Evolutionary conservation across 2,888 invertebrate species (phyloP).

Genomic region (Steinernema hermaphroditum): DNA sequence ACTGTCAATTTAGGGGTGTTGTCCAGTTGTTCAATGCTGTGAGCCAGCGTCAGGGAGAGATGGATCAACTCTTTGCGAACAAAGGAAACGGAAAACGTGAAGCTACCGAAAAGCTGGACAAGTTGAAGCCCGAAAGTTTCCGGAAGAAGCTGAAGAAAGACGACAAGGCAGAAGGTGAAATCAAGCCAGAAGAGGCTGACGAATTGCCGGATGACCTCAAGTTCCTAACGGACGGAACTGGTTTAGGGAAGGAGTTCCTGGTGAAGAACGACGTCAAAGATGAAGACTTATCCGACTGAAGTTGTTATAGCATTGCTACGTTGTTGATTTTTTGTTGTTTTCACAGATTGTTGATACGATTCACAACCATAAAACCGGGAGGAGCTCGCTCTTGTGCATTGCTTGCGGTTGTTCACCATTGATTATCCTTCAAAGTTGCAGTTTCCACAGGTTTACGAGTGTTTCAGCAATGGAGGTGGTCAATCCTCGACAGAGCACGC

Average conservation of each 20-base stretch:
- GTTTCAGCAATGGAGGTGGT: neutral
- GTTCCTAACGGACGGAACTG: neutral
- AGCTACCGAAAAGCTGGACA: neutral
- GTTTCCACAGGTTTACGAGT: too few relatives aligned
- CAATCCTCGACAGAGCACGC: neutral
- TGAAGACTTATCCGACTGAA: neutral
- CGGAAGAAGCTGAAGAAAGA: conserved; percentile 17
- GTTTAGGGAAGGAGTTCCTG: neutral
- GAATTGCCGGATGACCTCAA: conserved; percentile 11
- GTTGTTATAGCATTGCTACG: neutral
- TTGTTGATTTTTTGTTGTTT: conserved; percentile 21
- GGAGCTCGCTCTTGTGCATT: neutral
- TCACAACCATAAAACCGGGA: neutral
- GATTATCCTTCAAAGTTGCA: neutral
- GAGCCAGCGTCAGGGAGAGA: conserved; percentile 52
- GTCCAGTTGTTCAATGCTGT: conserved; percentile 64
- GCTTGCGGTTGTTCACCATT: neutral
- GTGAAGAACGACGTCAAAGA: neutral
- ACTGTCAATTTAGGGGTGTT: conserved; percentile 50
- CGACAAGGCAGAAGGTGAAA: neutral
- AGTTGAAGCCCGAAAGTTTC: conserved; percentile 6
- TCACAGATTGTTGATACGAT: neutral
- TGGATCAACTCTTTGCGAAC: neutral
- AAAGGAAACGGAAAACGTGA: neutral
- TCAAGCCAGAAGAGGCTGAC: conserved; percentile 11